Evolutionary conservation across 1,140 invertebrate genomes (phyloP), one percentile per base, ranked within the genome.

Genomic region (Drosophila bocqueti): DNA sequence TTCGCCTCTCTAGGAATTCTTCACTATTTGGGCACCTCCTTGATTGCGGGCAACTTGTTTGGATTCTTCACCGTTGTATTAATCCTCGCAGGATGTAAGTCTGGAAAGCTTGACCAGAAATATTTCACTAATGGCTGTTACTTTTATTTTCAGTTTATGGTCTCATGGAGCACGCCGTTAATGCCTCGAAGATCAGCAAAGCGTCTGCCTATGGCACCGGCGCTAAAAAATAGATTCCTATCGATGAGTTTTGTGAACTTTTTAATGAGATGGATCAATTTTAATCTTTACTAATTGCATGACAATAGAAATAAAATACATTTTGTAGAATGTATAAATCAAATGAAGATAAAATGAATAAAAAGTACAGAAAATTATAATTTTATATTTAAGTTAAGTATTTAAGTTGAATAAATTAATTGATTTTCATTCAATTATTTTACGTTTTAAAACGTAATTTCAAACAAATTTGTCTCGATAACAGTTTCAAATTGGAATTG

Each of bases 151-250:
- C 94, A 97, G 97, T 97, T 94, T 97, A 95, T 83, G 89, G 96
- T 36, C 93, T 97, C 21, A 94, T 97, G 92, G 94, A 96, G 77
- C 96, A 96, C 93, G 95, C 96, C 26, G 96, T 97, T 68, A 96
- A 96, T 81, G 95, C 97, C 95, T 96, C 97, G 0, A 96, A 97
- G 92, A 97, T 97, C 76, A 96, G 96, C 81, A 96, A 97, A 91
- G 81, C 64, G 7, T 97, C 97, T 24, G 96, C 95, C 10, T 97
- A 97, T 91, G 97, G 97, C 36, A 92, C 94, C 2, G 11, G n/a
- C 36, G 45, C 38, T 13, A 73, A 72, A 46, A 73, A 73, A 31
- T 73, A 73, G 69, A 24, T n/a, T 67, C 10, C 40, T 15, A 29
- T 13, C 13, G 6, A 21, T 42, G 38, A 38, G 47, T 65, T 38